Conservation (phyloP, 2,113 vertebrate genomes). For the Daubentonia madagascariensis region DNA sequence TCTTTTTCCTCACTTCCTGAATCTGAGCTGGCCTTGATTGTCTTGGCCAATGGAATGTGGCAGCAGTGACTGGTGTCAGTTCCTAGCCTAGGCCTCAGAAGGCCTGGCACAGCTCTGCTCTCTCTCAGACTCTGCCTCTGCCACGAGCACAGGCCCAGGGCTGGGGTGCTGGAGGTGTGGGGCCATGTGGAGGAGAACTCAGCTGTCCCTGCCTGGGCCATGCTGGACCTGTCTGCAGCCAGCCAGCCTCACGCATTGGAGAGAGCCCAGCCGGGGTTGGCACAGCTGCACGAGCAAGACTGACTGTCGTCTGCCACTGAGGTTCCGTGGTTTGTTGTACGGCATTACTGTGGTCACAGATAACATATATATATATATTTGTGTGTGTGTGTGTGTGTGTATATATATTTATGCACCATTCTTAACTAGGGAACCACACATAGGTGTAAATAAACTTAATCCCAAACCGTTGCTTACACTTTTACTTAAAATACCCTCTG, state of each 20-base stretch:
- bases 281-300: fast-evolving
- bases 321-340: background rate
- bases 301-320: background rate
- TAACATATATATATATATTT: too few relatives aligned
- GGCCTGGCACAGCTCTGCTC: background rate
- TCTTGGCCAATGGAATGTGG: background rate
- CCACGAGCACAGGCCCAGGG: background rate
- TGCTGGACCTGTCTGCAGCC: background rate
- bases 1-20: background rate
- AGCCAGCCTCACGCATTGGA: background rate
- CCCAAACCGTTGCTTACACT: background rate
- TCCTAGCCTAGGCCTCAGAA: background rate
- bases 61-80: background rate
- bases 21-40: background rate
- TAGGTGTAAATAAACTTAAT: background rate
- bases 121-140: background rate
- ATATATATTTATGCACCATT: background rate
- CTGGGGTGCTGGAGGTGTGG: background rate
- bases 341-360: background rate
- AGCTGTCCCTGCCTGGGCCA: background rate
- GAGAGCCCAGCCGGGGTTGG: background rate
- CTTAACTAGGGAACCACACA: background rate
- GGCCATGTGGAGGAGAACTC: background rate
- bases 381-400: too few relatives aligned
- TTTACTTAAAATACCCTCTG: background rate